phyloP scores from a whole-genome alignment of 2,113 vertebrate genomes.

The Corvus cornix region DNA sequence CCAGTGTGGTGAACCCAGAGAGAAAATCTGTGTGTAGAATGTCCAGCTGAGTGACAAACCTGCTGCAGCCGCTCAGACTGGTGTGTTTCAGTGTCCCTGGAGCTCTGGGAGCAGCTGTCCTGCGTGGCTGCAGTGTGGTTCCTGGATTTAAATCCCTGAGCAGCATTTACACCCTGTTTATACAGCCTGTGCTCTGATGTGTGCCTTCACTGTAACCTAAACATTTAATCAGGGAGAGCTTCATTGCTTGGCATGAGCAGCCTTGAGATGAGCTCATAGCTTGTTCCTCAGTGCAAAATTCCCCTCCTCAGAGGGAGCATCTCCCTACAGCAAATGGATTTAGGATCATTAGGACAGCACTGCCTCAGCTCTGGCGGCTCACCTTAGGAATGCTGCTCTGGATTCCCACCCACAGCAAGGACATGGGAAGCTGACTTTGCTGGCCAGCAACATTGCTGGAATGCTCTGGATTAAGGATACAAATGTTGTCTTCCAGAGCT shows the following conservation, averaged over 20 bases:
- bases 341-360: background rate
- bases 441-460: background rate
- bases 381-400: background rate
- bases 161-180: background rate
- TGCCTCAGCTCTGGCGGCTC: background rate
- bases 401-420: background rate
- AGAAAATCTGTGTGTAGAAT: background rate
- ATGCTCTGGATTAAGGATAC: background rate
- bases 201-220: background rate
- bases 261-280: background rate
- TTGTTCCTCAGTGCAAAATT: background rate
- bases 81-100: background rate
- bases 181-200: background rate
- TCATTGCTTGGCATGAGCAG: background rate
- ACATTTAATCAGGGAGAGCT: background rate
- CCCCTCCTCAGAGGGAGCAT: background rate
- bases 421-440: background rate
- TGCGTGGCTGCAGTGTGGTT: background rate
- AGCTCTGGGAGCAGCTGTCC: background rate
- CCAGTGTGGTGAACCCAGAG: background rate
- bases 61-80: background rate
- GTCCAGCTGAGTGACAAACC: background rate
- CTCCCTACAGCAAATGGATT: background rate
- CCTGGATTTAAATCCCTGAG: background rate
- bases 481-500: background rate